These are phyloP conservation scores for Mamestra configurata DNA, from an alignment of 1,140 invertebrate genomes.

Conservation along the genomic window DNA sequence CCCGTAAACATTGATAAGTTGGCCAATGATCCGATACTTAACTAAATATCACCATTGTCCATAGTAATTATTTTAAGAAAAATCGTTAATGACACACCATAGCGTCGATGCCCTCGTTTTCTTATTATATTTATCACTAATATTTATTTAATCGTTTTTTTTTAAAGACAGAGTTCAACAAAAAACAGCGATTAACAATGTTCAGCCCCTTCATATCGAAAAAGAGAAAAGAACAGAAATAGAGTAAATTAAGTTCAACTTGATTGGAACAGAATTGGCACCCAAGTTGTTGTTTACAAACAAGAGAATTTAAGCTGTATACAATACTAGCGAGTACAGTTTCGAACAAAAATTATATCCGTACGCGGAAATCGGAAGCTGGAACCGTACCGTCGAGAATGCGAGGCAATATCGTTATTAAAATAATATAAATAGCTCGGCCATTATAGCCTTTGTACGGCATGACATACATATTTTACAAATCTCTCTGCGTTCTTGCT, in stretches of 20 bases:
- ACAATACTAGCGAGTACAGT: neutral
- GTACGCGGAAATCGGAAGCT: slow-evolving; percentile 17
- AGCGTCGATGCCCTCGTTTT: too few relatives aligned
- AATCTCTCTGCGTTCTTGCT: neutral
- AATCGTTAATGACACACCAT: too few relatives aligned
- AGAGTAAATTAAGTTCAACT: neutral
- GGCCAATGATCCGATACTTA: too few relatives aligned
- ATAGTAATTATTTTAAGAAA: too few relatives aligned
- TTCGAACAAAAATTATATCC: neutral
- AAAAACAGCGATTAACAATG: too few relatives aligned
- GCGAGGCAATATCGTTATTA: slow-evolving; percentile 13
- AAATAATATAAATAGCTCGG: slow-evolving; percentile 11
- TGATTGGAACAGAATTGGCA: too few relatives aligned
- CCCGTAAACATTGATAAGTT: too few relatives aligned
- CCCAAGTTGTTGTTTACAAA: neutral
- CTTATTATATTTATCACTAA: too few relatives aligned
- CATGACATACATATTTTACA: slow-evolving; percentile 11
- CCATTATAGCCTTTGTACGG: neutral
- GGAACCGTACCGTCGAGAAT: neutral
- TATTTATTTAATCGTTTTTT: too few relatives aligned
- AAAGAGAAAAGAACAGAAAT: neutral
- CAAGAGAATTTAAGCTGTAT: neutral
- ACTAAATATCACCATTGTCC: too few relatives aligned
- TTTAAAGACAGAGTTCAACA: too few relatives aligned
- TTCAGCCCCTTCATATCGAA: neutral